Evolutionary conservation across 1,140 invertebrate species (phyloP), one percentile per base, ranked within the genome.

Genomic region (Drosophila pallidifrons): DNA sequence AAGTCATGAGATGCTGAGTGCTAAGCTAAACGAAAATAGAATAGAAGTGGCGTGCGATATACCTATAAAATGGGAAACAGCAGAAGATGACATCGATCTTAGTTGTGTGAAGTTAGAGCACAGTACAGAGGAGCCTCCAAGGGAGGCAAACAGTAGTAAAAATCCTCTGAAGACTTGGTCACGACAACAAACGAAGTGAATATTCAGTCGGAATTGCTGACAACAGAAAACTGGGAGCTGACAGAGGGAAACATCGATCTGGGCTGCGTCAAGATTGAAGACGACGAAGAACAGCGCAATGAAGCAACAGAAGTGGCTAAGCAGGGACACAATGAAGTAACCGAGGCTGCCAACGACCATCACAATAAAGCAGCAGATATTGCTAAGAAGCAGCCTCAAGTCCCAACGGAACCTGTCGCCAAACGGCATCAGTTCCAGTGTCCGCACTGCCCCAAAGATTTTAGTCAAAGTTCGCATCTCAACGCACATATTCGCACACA

Each of bases 401-500:
- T 38, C 3, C 8, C 2, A 38, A 43, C 35, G 15, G 51, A 8
- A n/a, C 13, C 28, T 13, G 35, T 28, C 15, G 1, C 46, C 3
- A 67, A 58, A 35, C 52, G 32, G 16, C 11, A 11, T 13, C 70
- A 68, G 3, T 68, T 73, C 5, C 6, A 35, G 3, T 73, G 70
- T 28, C 35, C 70, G 15, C 54, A 73, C 11, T 73, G 70, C 11
- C 8, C 54, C 1, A 73, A 73, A n/a, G 46, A 30, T 0, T 73
- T 73, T 13, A 52, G 32, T 5, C 63, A 59, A 15, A 54, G 47
- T 6, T 59, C 63, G 5, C 70, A 73, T 45, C 30, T 73, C 1
- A 73, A 45, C 4, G 54, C 70, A 1, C 70, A 73, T 11, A 73
- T 73, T 13, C 70, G 64, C 1, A 67, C 47, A 16, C 70, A 73